Evolutionary conservation across 2,888 invertebrate species (phyloP).

Genomic region (Cactoblastis cactorum): DNA sequence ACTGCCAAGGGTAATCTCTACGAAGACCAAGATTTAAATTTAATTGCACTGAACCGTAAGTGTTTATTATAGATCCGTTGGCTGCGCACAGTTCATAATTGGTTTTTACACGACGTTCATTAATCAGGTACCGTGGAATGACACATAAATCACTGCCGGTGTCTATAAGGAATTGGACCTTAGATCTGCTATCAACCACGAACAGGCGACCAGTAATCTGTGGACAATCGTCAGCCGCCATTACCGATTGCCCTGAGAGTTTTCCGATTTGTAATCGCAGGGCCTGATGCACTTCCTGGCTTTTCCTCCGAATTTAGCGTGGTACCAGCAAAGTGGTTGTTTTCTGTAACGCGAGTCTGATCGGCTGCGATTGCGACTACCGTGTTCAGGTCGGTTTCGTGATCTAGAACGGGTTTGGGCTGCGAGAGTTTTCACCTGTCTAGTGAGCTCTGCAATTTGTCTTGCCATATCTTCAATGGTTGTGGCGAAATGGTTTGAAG

Average conservation of each 20-base stretch:
- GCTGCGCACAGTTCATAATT: slow-evolving; percentile 24
- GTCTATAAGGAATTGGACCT: slow-evolving; percentile 7
- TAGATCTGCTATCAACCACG: slow-evolving; percentile 7
- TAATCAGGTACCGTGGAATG: not conserved
- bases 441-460: slow-evolving; percentile 1
- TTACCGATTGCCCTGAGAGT: slow-evolving; percentile 16
- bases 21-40: too few species aligned
- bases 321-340: too few species aligned
- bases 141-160: slow-evolving; percentile 12
- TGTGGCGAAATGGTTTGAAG: not conserved
- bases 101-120: slow-evolving; percentile 17
- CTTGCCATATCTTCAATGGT: not conserved
- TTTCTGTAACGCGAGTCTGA: too few species aligned
- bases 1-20: too few species aligned
- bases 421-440: not conserved
- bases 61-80: slow-evolving; percentile 25
- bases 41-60: slow-evolving; percentile 24
- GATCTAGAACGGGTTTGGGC: not conserved
- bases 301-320: too few species aligned
- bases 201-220: slow-evolving; percentile 9
- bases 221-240: slow-evolving; percentile 17
- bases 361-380: too few species aligned
- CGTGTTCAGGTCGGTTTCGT: too few species aligned
- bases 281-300: too few species aligned
- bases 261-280: too few species aligned